Conservation (phyloP, 2,797 vertebrate genomes). For the Acanthopagrus latus region DNA sequence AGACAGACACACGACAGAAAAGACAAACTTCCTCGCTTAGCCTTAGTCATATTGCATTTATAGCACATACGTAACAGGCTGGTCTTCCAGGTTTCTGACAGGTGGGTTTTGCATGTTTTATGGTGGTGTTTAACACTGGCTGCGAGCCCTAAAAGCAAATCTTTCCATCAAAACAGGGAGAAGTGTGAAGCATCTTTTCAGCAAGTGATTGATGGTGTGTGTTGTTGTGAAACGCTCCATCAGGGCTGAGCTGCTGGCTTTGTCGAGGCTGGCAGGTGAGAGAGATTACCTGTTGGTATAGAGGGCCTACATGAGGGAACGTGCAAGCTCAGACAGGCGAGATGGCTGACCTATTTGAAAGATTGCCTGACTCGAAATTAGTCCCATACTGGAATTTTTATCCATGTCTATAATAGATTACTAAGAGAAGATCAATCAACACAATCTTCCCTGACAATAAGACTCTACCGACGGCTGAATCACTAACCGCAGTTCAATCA, state of each 20-base stretch:
- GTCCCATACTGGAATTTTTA: constrained; percentile 42
- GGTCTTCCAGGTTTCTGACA: constrained; percentile 10
- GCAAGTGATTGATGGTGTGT: constrained; percentile 71
- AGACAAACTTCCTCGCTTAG: not conserved
- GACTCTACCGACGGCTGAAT: constrained; percentile 56
- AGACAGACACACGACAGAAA: constrained; percentile 2
- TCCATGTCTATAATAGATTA: constrained; percentile 51
- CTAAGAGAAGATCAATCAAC: constrained; percentile 52
- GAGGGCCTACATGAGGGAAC: constrained; percentile 60
- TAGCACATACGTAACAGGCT: not conserved
- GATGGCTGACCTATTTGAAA: constrained; percentile 51
- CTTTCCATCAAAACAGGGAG: constrained; percentile 50
- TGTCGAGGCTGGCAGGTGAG: constrained; percentile 72
- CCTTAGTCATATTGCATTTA: constrained; percentile 7
- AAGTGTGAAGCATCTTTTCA: constrained; percentile 66
- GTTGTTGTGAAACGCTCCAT: constrained; percentile 73
- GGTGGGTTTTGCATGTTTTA: constrained; percentile 53
- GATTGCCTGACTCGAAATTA: constrained; percentile 27
- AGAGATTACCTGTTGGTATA: constrained; percentile 76
- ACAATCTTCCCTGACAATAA: constrained; percentile 49
- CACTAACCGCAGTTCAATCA: constrained; percentile 48
- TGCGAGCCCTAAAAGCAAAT: constrained; percentile 61
- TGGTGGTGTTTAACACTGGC: constrained; percentile 41
- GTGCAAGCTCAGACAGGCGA: constrained; percentile 73
- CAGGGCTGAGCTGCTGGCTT: constrained; percentile 57